A percentile compares a stretch with the other conserved stretches of the same genome.
Evolutionary conservation across 2,797 vertebrate genomes (phyloP).

Genomic region (Florisuga fusca): DNA sequence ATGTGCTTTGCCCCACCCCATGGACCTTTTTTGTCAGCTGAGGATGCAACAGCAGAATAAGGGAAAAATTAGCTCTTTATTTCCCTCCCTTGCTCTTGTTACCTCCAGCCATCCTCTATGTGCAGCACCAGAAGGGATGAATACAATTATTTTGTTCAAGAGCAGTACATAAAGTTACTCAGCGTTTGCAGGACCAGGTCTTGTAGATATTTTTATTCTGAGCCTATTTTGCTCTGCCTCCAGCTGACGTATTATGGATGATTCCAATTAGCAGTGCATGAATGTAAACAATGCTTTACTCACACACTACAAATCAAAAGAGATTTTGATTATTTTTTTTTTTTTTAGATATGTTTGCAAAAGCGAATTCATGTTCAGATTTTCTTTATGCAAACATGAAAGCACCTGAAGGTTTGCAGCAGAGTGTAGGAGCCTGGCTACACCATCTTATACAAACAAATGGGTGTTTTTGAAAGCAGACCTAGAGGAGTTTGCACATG

Average conservation of each 20-base stretch:
- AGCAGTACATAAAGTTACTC: not conserved
- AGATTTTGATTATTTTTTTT: not conserved
- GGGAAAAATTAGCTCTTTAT: not conserved
- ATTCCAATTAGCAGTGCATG: not conserved
- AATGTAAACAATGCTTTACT: not conserved
- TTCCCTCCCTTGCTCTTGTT: not conserved
- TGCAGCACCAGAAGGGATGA: not conserved
- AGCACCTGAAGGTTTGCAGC: not conserved
- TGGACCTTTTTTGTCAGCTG: not conserved
- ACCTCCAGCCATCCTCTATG: not conserved
- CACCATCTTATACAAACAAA: not conserved
- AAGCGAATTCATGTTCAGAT: not conserved
- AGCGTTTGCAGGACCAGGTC: not conserved
- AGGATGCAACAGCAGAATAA: not conserved
- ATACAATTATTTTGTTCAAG: not conserved
- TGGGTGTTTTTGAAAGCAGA: not conserved
- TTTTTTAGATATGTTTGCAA: not conserved
- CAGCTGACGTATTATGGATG: not conserved
- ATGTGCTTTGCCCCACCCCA: not conserved
- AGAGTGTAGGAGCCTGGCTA: not conserved
- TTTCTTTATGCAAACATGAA: not conserved
- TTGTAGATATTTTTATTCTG: constrained; percentile 19
- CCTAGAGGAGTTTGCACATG: constrained; percentile 37
- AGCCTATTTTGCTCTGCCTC: constrained; percentile 2
- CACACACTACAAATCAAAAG: not conserved